Evolutionary conservation across 1,140 invertebrate species (phyloP).

Genomic region (Zaprionus inermis): DNA sequence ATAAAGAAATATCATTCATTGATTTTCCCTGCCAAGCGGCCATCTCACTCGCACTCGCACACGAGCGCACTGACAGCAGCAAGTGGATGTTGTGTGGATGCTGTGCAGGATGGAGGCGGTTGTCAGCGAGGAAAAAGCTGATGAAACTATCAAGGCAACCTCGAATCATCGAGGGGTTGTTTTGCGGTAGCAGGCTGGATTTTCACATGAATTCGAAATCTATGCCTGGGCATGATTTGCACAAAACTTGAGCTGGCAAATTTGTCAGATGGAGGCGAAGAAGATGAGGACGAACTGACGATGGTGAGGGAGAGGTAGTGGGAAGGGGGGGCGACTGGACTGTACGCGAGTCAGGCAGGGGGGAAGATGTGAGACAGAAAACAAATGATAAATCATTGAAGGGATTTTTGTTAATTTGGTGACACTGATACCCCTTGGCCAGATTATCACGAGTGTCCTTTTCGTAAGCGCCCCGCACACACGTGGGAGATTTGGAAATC

Average conservation of each 20-base stretch:
- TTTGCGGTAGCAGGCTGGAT: constrained; percentile 48
- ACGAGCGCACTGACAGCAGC: constrained; percentile 17
- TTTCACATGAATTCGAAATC: constrained; percentile 78
- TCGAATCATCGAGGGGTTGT: constrained; percentile 32
- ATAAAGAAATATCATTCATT: constrained; percentile 83
- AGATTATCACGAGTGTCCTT: constrained; percentile 60
- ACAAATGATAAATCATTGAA: constrained; percentile 79
- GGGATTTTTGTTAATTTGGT: constrained; percentile 79
- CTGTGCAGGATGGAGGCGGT: constrained; percentile 28
- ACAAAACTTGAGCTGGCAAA: constrained; percentile 76
- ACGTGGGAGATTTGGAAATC: background rate
- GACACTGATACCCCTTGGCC: constrained; percentile 69
- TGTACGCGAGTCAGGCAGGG: constrained; percentile 31
- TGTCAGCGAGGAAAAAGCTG: constrained; percentile 70
- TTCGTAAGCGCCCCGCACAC: constrained; percentile 8
- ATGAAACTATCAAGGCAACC: constrained; percentile 68
- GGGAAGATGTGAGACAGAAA: constrained; percentile 48
- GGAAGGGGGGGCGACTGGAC: background rate
- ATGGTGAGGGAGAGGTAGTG: background rate
- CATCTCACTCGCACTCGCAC: background rate
- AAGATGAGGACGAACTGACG: background rate
- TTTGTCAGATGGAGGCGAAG: constrained; percentile 55
- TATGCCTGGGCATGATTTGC: constrained; percentile 80
- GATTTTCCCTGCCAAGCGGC: constrained; percentile 57
- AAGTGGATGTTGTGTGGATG: constrained; percentile 72